Evolutionary conservation across 2,797 vertebrate genomes (phyloP), one percentile per base, ranked within the genome.

Genomic region (Bovichtus diacanthus): DNA sequence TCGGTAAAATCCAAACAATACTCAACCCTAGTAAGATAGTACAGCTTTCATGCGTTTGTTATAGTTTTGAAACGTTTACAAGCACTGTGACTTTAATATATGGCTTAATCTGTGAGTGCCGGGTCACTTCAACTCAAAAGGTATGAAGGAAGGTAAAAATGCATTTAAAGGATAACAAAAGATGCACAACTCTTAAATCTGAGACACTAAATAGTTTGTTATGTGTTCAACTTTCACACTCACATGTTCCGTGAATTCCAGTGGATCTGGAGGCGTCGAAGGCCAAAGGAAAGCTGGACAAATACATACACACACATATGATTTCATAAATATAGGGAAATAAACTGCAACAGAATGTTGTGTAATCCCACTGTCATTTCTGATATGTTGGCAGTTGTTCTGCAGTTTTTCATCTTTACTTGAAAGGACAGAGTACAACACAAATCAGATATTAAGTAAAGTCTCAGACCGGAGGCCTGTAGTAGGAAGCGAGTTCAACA

Each of bases 241-340:
- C 84, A 96, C 95, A 11, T 96, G 95, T 47, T 94, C 47, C 39
- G 54, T 67, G 62, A 95, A 93, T 70, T 94, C 84, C 62, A 69
- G 25, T 0, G 93, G 90, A 71, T 90, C 63, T 1, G 81, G 70
- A 56, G 62, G 87, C 4, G 5, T 39, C 1, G 54, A 69, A 21
- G 58, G 46, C 16, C 49, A 84, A 5, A 71, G 81, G 25, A 66
- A 63, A 50, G 56, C 80, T 87, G 79, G 25, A 51, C 39, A 63
- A 50, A 74, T 7, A 36, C 0, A 7, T 6, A 34, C 2, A 43
- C 5, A 13, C 1, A 29, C 9, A 43, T 13, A 39, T 13, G 3
- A 63, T 19, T 46, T 27, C 0, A 27, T 27, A 11, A n/a, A 43
- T 23, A 56, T 3, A 64, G 12, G 21, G n/a, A n/a, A n/a, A n/a